A percentile compares a stretch with the other conserved stretches of the same genome.
Conservation (phyloP, 2,888 invertebrate species). For the Drosophila colorata region DNA sequence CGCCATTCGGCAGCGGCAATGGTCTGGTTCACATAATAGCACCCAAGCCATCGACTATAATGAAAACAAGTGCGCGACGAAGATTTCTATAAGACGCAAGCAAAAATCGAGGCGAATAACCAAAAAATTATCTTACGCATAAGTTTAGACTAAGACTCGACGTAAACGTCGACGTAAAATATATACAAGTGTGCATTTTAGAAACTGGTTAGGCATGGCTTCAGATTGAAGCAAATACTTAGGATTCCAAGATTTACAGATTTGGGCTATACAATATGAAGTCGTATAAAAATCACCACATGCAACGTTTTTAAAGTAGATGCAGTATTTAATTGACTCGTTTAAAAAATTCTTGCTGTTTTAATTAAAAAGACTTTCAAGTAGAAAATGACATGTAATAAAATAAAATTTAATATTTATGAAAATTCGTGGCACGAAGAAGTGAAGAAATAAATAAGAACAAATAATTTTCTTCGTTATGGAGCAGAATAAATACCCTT, state of each 20-base stretch:
- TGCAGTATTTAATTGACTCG: background rate
- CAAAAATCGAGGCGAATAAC: conserved; percentile 3
- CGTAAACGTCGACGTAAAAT: no score
- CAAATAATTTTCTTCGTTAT: background rate
- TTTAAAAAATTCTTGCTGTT: background rate
- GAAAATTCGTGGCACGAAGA: background rate
- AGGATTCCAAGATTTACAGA: background rate
- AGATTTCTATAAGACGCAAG: background rate
- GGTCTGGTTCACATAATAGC: conserved; percentile 66
- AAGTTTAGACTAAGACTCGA: conserved; percentile 2
- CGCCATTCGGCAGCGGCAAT: conserved; percentile 71
- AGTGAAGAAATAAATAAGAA: background rate
- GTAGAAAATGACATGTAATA: background rate
- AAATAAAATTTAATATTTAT: background rate
- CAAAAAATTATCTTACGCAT: conserved; percentile 30
- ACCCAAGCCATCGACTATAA: conserved; percentile 61
- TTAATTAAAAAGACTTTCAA: background rate
- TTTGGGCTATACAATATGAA: background rate
- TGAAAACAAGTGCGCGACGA: conserved; percentile 43
- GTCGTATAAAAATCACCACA: no score
- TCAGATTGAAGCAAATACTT: no score
- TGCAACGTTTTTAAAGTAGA: background rate
- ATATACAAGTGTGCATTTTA: background rate
- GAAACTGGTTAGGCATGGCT: background rate
- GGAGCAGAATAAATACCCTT: no score